A percentile compares a stretch with the other conserved stretches of the same genome.
These are phyloP conservation scores for Monodelphis domestica DNA, from an alignment of 2,797 vertebrate species.

Conservation along the genomic window DNA sequence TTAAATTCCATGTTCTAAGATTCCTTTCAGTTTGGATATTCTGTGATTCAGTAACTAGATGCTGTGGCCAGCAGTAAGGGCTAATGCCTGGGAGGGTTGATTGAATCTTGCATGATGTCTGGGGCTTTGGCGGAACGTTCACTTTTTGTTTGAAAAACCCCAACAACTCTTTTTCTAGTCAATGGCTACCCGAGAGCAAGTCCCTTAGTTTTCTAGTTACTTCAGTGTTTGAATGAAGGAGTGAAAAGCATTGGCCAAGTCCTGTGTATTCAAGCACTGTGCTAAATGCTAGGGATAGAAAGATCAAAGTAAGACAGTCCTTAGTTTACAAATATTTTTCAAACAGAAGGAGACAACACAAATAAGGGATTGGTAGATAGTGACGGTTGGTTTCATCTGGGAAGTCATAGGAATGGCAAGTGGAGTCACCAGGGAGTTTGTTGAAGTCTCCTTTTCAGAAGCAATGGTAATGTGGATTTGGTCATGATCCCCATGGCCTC, in stretches of 20 bases:
- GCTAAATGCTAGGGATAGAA: too few relatives aligned
- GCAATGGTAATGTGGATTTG: not conserved
- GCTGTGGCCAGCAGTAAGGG: not conserved
- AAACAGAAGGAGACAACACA: not conserved
- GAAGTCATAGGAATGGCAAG: conserved; percentile 6
- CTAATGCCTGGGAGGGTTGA: not conserved
- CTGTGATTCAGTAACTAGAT: not conserved
- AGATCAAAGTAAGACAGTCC: not conserved
- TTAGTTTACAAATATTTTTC: not conserved
- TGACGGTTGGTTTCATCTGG: not conserved
- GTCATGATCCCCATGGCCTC: not conserved
- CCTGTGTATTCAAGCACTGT: not conserved
- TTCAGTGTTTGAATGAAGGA: not conserved
- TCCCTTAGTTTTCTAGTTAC: not conserved
- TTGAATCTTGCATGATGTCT: not conserved
- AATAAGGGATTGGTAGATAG: not conserved
- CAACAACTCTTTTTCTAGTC: not conserved
- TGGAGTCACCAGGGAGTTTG: not conserved
- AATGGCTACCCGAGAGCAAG: not conserved
- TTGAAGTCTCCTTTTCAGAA: not conserved
- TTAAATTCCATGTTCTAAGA: not conserved
- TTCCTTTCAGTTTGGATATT: not conserved
- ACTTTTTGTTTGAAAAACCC: not conserved
- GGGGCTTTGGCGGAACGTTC: not conserved
- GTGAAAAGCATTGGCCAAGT: not conserved